These are phyloP conservation scores for Diarsia brunnea DNA, from an alignment of 2,888 invertebrate genomes.

Conservation along the genomic window DNA sequence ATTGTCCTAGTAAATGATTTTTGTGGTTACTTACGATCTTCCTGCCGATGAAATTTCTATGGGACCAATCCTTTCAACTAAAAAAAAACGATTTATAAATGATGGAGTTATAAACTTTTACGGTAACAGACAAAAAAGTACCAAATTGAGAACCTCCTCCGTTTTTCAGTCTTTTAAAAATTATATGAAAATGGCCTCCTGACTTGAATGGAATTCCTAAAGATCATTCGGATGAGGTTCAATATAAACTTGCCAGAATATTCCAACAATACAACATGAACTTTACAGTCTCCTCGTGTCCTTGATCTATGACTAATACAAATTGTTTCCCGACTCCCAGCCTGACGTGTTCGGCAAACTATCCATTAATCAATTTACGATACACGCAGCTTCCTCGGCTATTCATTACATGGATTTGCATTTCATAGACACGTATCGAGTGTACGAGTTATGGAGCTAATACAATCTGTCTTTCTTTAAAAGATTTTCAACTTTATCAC, in stretches of 20 bases:
- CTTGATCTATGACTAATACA: conserved; percentile 65
- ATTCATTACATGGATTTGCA: conserved; percentile 45
- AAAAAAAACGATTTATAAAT: too few relatives aligned
- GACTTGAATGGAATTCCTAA: not conserved
- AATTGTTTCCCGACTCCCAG: conserved; percentile 31
- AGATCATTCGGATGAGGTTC: not conserved
- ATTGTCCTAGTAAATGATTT: not conserved
- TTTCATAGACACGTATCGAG: conserved; percentile 14
- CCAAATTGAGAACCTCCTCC: too few relatives aligned
- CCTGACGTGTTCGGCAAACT: conserved; percentile 35
- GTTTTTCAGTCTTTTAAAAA: too few relatives aligned
- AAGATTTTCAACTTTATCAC: too few relatives aligned
- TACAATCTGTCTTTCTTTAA: too few relatives aligned
- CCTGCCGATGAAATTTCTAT: too few relatives aligned
- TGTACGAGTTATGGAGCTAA: not conserved
- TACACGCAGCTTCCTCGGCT: conserved; percentile 34
- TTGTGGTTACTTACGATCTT: not conserved
- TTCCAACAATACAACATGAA: conserved; percentile 10
- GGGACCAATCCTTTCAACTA: too few relatives aligned
- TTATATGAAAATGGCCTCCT: not conserved
- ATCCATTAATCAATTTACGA: conserved; percentile 59
- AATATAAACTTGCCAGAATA: not conserved
- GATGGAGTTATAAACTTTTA: too few relatives aligned
- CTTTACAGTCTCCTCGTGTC: conserved; percentile 41
- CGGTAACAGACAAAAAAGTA: too few relatives aligned